Base-by-base conservation (phyloP, 2,888 invertebrate species). In the Oxystoma pomonae region DNA sequence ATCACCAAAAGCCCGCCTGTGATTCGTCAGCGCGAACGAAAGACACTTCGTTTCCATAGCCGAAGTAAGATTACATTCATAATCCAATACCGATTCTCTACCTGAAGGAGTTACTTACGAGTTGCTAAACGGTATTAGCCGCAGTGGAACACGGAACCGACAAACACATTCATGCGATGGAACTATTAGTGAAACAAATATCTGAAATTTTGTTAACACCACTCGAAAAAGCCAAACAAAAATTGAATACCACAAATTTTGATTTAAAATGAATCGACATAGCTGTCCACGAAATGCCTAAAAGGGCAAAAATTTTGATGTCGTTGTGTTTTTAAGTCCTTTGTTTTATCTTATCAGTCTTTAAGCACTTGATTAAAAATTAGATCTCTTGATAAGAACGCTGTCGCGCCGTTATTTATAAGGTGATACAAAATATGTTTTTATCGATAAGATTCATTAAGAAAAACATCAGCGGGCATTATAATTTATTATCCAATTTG, bases 281-380 rank as follows among this genome's bases (percentile, higher is more conserved):
- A 59, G 53, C 17, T 51, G 55, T 58, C 35, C 56, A 61, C 59
- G 57, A 62, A 22, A 62, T 57, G 57, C 60, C 60, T 59, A 65
- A 65, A 56, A 61, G 63, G 60, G 35, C 35, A 12, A 60, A 58
- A 63, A 19, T 62, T 58, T 63, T 63, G 55, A 58, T 58, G 59
- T 53, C 55, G 61, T 57, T 57, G 58, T 65, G 63, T 65, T 63
- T 63, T 55, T 65, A 65, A 60, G 62, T 65, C 63, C 60, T 21
- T 49, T 5, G 16, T 50, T 50, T 65, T 65, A 65, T 65, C 65
- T 65, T 65, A 65, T 65, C 65, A 22, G 18, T 18, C 35, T 35
- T 12, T 35, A 7, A 35, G 35, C 35, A 12, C 35, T 35, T 35
- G 35, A 35, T 35, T 35, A 35, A 35, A 35, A 35, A 7, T 35